Conservation (phyloP, 2,888 invertebrate species). For the Pyrrhia umbra region DNA sequence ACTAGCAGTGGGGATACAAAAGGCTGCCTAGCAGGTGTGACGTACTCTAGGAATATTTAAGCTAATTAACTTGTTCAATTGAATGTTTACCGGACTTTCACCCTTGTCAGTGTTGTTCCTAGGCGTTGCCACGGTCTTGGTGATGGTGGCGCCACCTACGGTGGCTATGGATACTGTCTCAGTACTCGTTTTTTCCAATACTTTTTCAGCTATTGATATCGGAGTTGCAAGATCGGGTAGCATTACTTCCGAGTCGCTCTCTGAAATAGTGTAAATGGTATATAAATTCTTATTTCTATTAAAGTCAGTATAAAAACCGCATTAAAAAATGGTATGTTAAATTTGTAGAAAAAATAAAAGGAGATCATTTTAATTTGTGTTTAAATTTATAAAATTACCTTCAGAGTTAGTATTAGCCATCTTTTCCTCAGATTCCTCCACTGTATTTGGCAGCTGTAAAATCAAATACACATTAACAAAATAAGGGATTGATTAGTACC, state of each 20-base stretch:
- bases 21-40: no score
- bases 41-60: no score
- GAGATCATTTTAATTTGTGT: no score
- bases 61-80: no score
- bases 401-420: conserved; percentile 70
- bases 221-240: conserved; percentile 73
- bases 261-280: conserved; percentile 61
- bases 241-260: conserved; percentile 73
- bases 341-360: no score
- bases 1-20: no score
- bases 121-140: conserved; percentile 36
- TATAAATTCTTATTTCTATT: no score
- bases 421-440: conserved; percentile 64
- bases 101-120: conserved; percentile 43
- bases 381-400: conserved; percentile 63
- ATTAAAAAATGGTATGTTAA: no score
- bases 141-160: conserved; percentile 38
- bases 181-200: not conserved
- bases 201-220: conserved; percentile 66
- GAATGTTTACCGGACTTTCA: conserved; percentile 61
- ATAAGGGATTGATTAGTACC: not conserved
- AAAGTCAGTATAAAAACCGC: no score
- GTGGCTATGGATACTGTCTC: conserved; percentile 51
- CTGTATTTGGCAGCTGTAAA: conserved; percentile 64
- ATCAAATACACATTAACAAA: not conserved